phyloP scores from a whole-genome alignment of 2,888 invertebrate genomes.

The Parnassius orleans region DNA sequence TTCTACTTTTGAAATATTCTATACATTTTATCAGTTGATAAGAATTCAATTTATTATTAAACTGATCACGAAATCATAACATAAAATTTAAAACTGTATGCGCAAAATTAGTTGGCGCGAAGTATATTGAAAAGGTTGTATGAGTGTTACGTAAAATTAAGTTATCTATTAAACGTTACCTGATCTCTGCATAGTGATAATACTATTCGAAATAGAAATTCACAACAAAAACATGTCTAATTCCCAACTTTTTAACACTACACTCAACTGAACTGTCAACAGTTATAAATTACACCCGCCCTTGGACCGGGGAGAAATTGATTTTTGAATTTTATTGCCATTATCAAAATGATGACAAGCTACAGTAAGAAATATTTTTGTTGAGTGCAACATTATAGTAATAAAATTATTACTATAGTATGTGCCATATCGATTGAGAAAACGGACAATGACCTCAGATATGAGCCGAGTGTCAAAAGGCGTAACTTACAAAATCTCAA shows the following conservation, averaged over 20 bases:
- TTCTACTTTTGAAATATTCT: no score
- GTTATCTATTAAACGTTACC: constrained; percentile 46
- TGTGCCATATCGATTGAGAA: no score
- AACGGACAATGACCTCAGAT: no score
- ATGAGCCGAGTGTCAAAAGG: no score
- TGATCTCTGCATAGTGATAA: constrained; percentile 74
- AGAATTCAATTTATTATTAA: background rate
- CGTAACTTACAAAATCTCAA: no score
- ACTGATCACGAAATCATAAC: background rate
- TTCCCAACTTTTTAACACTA: constrained; percentile 58
- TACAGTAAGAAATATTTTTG: background rate
- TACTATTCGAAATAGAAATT: constrained; percentile 47
- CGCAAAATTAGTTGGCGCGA: constrained; percentile 40
- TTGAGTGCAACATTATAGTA: no score
- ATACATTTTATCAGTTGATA: background rate
- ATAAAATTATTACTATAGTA: no score
- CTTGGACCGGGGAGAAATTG: constrained; percentile 62
- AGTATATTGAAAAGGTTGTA: constrained; percentile 19
- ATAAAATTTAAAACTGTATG: constrained; percentile 17
- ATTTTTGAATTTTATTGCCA: constrained; percentile 67
- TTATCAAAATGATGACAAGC: constrained; percentile 11
- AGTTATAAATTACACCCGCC: constrained; percentile 68
- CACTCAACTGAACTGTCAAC: constrained; percentile 64
- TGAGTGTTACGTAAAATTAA: constrained; percentile 17
- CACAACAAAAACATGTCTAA: constrained; percentile 71